Percentiles rank a stretch among this genome's conserved stretches.
Conservation (phyloP, 1,140 invertebrate species). For the Ceratina australensis region DNA sequence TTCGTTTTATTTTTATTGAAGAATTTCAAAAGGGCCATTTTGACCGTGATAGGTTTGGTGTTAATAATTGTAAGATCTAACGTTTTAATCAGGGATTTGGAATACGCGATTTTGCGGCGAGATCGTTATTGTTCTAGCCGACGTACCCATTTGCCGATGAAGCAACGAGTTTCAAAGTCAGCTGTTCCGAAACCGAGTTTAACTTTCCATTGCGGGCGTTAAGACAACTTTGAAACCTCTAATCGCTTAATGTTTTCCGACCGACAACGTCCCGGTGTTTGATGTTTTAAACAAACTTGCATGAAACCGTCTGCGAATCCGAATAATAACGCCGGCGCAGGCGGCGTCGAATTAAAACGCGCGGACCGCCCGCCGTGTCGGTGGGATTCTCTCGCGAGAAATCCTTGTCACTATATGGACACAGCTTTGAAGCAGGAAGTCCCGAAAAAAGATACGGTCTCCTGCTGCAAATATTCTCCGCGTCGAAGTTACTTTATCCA, state of each 20-base stretch:
- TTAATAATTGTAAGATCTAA: too few relatives aligned
- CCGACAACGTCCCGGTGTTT: constrained; percentile 8
- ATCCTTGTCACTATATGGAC: too few relatives aligned
- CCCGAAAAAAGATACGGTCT: too few relatives aligned
- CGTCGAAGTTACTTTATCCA: too few relatives aligned
- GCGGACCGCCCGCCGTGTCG: too few relatives aligned
- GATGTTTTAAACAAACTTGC: background rate
- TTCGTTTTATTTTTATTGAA: too few relatives aligned
- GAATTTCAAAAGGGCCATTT: too few relatives aligned
- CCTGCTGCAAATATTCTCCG: too few relatives aligned
- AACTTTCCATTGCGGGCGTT: constrained; percentile 25
- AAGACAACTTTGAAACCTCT: background rate
- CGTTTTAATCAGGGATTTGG: background rate
- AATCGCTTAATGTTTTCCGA: background rate
- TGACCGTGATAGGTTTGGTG: too few relatives aligned
- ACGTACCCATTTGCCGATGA: background rate
- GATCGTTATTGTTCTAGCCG: background rate
- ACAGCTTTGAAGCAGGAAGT: too few relatives aligned
- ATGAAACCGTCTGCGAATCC: background rate
- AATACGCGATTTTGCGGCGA: background rate
- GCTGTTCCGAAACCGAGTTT: constrained; percentile 4
- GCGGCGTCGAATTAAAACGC: background rate
- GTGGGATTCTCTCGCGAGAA: background rate
- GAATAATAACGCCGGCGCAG: background rate
- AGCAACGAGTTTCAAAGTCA: constrained; percentile 20